These are phyloP conservation scores for Pachycephala philippinensis DNA, from an alignment of 2,113 vertebrate species.

Conservation along the genomic window DNA sequence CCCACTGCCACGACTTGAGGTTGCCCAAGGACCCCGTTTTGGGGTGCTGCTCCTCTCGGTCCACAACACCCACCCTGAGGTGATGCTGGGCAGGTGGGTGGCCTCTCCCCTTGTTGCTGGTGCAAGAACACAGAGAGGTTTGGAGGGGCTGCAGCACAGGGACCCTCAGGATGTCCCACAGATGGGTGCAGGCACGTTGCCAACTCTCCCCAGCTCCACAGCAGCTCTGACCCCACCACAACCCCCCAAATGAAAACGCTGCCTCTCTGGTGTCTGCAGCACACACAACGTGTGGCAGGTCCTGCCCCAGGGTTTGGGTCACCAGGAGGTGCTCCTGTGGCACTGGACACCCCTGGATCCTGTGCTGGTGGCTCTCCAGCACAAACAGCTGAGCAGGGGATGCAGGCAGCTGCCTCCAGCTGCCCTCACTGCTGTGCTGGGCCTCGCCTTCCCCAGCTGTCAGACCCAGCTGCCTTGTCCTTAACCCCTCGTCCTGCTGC, in stretches of 20 bases:
- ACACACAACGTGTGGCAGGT: neutral
- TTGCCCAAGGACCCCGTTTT: neutral
- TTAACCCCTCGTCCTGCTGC: neutral
- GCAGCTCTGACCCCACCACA: neutral
- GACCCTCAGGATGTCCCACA: neutral
- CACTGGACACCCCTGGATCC: neutral
- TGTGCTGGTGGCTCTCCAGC: rapidly evolving
- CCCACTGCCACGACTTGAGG: rapidly evolving
- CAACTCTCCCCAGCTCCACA: rapidly evolving
- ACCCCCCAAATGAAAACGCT: rapidly evolving
- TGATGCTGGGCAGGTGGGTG: neutral
- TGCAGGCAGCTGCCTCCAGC: conserved; percentile 23
- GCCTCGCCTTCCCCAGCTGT: neutral
- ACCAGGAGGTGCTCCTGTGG: neutral
- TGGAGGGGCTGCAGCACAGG: neutral
- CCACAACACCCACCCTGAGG: too few relatives aligned
- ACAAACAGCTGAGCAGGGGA: neutral
- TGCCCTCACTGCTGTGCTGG: neutral
- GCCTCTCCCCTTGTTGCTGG: neutral
- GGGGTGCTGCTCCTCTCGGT: rapidly evolving
- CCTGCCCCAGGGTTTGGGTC: neutral
- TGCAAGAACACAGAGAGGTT: neutral
- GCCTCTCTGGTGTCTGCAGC: neutral
- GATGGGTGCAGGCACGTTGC: neutral
- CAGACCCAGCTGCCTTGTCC: neutral